Evolutionary conservation across 2,888 invertebrate species (phyloP), one percentile per base, ranked within the genome.

Genomic region (Crematogaster levior): DNA sequence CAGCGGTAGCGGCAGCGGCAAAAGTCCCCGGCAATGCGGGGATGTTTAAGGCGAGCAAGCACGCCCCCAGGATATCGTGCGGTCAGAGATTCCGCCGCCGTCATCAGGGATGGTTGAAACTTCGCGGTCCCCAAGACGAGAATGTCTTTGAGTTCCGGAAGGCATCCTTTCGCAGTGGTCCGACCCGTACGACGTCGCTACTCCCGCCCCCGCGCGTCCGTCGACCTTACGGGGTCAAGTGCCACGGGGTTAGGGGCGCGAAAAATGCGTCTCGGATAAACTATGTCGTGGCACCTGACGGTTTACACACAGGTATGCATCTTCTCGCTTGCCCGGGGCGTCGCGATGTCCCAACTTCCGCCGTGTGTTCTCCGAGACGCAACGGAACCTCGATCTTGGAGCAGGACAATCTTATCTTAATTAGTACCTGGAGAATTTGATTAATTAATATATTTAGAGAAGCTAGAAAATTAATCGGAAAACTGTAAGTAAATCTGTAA

Each of bases 61-160:
- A 87, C 88, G 88, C 91, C 93, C 89, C 80, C 87, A 84, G 93
- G 92, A 91, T 89, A 92, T 92, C 91, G 89, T 91, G 92, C 93
- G 94, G 94, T 94, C 94, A 94, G 93, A 91, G 93, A 93, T 94
- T 93, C 93, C 93, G 84, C 75, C 85, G 85, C 82, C 86, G 86
- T 90, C 89, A 87, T 90, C 86, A 86, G 83, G 91, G 91, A 91
- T 91, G 88, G 91, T 89, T 88, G 90, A 91, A 93, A 93, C 92
- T 93, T 93, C 90, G 85, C 91, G 90, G 91, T 91, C 91, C 91
- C 90, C 90, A 92, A 93, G 93, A 92, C 90, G 92, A 93, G 94
- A 94, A 94, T 94, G 94, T 94, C 94, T 94, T 94, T 94, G 94
- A 94, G 91, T 93, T 90, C 90, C 89, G 91, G 88, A 90, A 93